Conservation (phyloP, 2,797 vertebrate species). For the Myotis vivesi region DNA sequence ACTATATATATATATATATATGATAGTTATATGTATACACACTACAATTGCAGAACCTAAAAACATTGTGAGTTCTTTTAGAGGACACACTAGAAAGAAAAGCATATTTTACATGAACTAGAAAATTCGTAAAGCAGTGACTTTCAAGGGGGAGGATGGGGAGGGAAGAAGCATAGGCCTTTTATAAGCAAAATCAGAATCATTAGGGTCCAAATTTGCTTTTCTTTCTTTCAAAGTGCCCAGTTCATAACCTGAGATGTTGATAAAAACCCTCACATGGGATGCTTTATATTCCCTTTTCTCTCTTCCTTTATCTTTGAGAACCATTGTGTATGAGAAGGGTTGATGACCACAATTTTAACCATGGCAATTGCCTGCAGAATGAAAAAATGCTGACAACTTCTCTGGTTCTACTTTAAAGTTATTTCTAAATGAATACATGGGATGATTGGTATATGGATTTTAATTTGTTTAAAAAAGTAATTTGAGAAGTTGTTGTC, state of each 20-base stretch:
- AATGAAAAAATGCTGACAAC: neutral
- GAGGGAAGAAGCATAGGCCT: neutral
- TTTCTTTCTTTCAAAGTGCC: neutral
- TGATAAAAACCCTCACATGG: neutral
- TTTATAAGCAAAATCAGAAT: neutral
- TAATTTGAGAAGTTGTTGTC: neutral
- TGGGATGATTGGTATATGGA: neutral
- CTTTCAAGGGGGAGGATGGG: neutral
- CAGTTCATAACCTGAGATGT: neutral
- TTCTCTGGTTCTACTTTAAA: neutral
- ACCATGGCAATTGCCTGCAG: neutral
- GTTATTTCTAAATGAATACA: conserved; percentile 4
- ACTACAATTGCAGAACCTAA: neutral
- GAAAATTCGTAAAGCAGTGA: neutral
- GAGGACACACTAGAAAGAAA: neutral
- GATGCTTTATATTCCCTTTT: neutral
- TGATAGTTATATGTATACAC: neutral
- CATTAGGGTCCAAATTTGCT: neutral
- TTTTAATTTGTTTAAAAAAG: conserved; percentile 40
- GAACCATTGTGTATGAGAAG: neutral
- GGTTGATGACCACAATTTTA: neutral
- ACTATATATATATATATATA: too few relatives aligned
- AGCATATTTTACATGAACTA: neutral
- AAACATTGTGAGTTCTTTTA: neutral
- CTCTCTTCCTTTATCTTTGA: neutral